Evolutionary conservation across 1,140 invertebrate genomes (phyloP), one percentile per base, ranked within the genome.

Genomic region (Diuraphis noxia): DNA sequence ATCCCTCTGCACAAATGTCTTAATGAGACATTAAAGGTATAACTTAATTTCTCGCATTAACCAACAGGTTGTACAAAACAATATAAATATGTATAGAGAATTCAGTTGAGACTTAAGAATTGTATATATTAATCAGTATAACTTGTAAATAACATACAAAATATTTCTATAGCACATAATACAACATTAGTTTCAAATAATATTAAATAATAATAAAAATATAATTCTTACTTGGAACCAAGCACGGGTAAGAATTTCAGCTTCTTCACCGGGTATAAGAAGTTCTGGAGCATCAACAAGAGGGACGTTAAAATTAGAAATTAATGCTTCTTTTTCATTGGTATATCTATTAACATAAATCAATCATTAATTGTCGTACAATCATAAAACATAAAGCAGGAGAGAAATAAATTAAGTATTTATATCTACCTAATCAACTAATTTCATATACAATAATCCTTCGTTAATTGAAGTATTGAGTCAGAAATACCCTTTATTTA

Each of bases 261-360:
- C 92, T 91, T 96, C 96, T 30, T 96, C 95, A 49, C 94, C 94
- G 77, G 94, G 93, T 38, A 95, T 94, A 34, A 95, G 79, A 88
- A 97, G 92, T 94, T 97, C 96, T 0, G 96, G 95, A 17, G 95
- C 95, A 93, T 96, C 95, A 87, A 94, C 94, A 10, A 94, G 93
- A 4, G 95, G 95, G 9, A 94, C 92, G 49, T 92, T 93, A 91
- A 96, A 95, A 92, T 95, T 94, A 92, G 94, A 94, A 94, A 96
- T 94, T 25, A 96, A 93, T 34, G 94, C 92, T 52, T 94, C 85
- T 93, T 96, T 96, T 30, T 95, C 92, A 93, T 95, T 95, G 88
- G 95, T 95, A 93, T 95, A 97, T 21, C 94, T 94, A 93, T 93
- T 93, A 94, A 93, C 85, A 92, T 92, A 92, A 63, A 92, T 92